Evolutionary conservation across 2,888 invertebrate genomes (phyloP).

Genomic region (Sinopyrophorus schimmeli): DNA sequence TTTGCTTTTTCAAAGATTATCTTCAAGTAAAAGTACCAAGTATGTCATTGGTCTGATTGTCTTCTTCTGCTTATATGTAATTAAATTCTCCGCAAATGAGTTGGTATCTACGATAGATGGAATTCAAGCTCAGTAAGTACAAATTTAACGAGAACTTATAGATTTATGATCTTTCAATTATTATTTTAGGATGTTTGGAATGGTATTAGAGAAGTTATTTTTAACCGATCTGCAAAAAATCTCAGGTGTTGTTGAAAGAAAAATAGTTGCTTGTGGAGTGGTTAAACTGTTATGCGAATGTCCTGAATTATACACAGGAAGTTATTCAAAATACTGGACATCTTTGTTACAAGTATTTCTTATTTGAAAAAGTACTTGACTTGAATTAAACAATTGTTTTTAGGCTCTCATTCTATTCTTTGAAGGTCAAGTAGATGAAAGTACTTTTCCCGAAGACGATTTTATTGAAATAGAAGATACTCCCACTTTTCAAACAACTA

Average conservation of each 20-base stretch:
- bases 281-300: conserved; percentile 82
- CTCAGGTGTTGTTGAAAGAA: conserved; percentile 78
- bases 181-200: conserved; percentile 82
- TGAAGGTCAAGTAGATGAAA: conserved; percentile 86
- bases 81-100: conserved; percentile 75
- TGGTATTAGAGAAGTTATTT: conserved; percentile 91
- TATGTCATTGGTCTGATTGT: conserved; percentile 88
- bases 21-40: conserved; percentile 93
- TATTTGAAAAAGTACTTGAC: background rate
- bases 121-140: conserved; percentile 79
- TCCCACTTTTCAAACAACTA: conserved; percentile 84
- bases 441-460: conserved; percentile 79
- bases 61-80: conserved; percentile 85
- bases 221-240: conserved; percentile 87
- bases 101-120: conserved; percentile 81
- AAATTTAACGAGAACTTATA: conserved; percentile 13
- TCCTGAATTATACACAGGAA: conserved; percentile 66
- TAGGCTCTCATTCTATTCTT: conserved; percentile 82
- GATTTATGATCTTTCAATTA: background rate
- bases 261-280: conserved; percentile 89
- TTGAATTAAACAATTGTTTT: conserved; percentile 44
- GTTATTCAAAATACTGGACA: conserved; percentile 68
- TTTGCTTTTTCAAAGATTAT: conserved; percentile 89
- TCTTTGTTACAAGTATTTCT: conserved; percentile 59
- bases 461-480: conserved; percentile 86